Evolutionary conservation across 2,113 vertebrate genomes (phyloP).

Genomic region (Gnathonemus echidnorhynchus): DNA sequence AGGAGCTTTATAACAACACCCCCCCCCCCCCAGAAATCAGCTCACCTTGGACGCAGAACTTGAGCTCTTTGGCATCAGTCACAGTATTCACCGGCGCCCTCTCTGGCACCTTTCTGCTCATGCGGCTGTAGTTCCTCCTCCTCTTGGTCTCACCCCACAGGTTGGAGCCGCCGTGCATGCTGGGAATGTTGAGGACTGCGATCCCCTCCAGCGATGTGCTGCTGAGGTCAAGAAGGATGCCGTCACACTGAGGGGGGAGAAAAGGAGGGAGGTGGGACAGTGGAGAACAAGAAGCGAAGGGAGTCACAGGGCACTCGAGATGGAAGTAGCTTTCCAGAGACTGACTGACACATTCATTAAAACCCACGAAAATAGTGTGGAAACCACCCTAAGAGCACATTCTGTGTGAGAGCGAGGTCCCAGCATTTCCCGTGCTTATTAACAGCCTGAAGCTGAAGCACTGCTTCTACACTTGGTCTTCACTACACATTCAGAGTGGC

Average conservation of each 20-base stretch:
- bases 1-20: rapidly evolving
- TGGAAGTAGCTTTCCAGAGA: neutral
- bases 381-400: neutral
- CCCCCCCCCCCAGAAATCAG: neutral
- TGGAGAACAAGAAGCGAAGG: neutral
- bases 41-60: slow-evolving; percentile 90
- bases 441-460: neutral
- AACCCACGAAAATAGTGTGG: neutral
- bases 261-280: too few relatives aligned
- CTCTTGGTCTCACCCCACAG: slow-evolving; percentile 89
- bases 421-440: neutral
- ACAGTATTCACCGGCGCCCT: slow-evolving; percentile 56
- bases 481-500: neutral
- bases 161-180: slow-evolving; percentile 94
- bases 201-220: slow-evolving; percentile 82
- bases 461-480: neutral
- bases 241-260: slow-evolving; percentile 72
- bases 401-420: neutral
- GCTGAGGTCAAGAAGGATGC: slow-evolving; percentile 80
- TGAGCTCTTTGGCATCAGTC: slow-evolving; percentile 83
- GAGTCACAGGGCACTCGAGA: neutral
- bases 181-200: slow-evolving; percentile 91
- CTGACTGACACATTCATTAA: neutral
- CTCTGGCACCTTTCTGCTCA: slow-evolving; percentile 75
- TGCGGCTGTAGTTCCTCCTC: slow-evolving; percentile 74